A percentile compares a stretch with the other conserved stretches of the same genome.
Conservation (phyloP, 2,113 vertebrate genomes). For the Sula dactylatra region DNA sequence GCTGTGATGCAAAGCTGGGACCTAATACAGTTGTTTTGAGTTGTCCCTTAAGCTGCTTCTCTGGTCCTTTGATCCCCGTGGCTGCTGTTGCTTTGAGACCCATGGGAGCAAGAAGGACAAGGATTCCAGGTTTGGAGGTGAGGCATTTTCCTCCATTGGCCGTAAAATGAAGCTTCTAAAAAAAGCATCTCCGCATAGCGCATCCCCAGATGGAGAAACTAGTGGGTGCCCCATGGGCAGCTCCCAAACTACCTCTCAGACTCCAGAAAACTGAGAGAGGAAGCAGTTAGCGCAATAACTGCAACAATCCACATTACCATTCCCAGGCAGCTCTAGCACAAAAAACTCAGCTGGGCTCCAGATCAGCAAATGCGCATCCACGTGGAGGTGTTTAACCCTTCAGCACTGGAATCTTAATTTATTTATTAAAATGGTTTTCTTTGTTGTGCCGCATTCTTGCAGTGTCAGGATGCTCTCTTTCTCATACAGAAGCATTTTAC, state of each 20-base stretch:
- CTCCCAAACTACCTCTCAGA: background rate
- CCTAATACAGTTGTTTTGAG: background rate
- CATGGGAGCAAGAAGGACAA: background rate
- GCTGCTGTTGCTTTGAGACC: background rate
- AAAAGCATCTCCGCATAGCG: background rate
- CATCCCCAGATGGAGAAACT: background rate
- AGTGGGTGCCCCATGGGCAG: background rate
- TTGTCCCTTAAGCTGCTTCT: background rate
- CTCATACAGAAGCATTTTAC: background rate
- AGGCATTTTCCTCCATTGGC: background rate
- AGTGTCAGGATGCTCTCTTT: background rate
- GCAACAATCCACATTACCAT: background rate
- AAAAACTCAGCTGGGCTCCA: background rate
- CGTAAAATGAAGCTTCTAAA: background rate
- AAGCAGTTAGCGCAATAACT: background rate
- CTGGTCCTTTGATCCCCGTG: background rate
- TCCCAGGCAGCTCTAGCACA: background rate
- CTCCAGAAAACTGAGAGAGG: background rate
- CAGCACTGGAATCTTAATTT: background rate
- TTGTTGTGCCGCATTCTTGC: fast-evolving
- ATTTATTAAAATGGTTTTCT: background rate
- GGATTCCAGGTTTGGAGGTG: background rate
- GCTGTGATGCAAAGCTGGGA: background rate
- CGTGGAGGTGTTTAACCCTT: background rate
- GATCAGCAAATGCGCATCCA: background rate